Evolutionary conservation across 2,888 invertebrate genomes (phyloP).

Genomic region (Lithophane socia): DNA sequence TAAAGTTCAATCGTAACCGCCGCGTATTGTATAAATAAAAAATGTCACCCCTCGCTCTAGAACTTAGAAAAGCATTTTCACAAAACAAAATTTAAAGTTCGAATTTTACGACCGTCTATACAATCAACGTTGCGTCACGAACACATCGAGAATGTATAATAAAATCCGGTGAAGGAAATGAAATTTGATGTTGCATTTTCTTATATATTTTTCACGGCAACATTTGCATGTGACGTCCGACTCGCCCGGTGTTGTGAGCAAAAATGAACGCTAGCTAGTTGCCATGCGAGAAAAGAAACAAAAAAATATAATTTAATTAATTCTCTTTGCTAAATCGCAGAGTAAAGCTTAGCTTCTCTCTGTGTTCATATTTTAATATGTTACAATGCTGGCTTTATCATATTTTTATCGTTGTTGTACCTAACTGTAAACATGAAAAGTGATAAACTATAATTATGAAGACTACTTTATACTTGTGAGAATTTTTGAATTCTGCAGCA

Average conservation of each 20-base stretch:
- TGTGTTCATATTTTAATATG: slow-evolving; percentile 62
- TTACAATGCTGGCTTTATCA: slow-evolving; percentile 48
- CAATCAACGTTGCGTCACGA: slow-evolving; percentile 80
- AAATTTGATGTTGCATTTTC: slow-evolving; percentile 80
- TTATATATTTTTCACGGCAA: slow-evolving; percentile 75
- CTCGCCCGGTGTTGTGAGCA: slow-evolving; percentile 66
- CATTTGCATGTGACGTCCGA: slow-evolving; percentile 81
- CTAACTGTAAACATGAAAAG: not conserved
- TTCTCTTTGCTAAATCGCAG: slow-evolving; percentile 66
- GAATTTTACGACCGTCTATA: slow-evolving; percentile 78
- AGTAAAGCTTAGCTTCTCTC: slow-evolving; percentile 60
- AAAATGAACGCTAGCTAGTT: slow-evolving; percentile 69
- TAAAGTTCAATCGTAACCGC: slow-evolving; percentile 47
- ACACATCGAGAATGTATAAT: slow-evolving; percentile 80
- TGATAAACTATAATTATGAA: not conserved
- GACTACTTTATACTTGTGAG: not conserved
- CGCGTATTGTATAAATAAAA: slow-evolving; percentile 36
- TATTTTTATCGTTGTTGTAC: slow-evolving; percentile 19
- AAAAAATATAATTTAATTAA: slow-evolving; percentile 60
- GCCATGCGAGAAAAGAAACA: slow-evolving; percentile 52
- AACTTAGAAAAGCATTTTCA: slow-evolving; percentile 64
- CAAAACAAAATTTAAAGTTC: slow-evolving; percentile 66
- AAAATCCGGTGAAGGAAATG: slow-evolving; percentile 80
- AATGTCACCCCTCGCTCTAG: slow-evolving; percentile 44
- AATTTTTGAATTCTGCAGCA: not conserved